Evolutionary conservation across 2,888 invertebrate genomes (phyloP).

Genomic region (Ceratothoa steindachneri): DNA sequence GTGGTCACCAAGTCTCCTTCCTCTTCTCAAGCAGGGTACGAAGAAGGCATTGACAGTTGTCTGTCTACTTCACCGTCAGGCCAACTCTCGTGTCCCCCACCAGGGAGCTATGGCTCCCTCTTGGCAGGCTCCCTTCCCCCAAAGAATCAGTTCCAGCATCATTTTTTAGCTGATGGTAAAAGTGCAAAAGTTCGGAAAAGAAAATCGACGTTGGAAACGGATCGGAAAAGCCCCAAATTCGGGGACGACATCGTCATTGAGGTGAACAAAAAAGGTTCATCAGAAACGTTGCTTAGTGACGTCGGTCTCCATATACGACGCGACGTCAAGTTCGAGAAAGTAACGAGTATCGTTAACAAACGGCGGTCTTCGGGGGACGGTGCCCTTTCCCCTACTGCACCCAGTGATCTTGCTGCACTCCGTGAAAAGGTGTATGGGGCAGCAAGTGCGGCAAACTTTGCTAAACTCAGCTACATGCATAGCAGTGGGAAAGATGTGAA

Average conservation of each 20-base stretch:
- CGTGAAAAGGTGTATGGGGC: conserved; percentile 46
- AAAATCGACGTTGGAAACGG: conserved; percentile 33
- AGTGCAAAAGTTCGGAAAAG: conserved; percentile 45
- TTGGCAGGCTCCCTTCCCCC: conserved; percentile 23
- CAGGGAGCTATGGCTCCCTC: conserved; percentile 34
- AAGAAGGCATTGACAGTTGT: conserved; percentile 8
- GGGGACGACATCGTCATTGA: conserved; percentile 40
- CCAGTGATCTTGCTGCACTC: conserved; percentile 42
- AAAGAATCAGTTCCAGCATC: conserved; percentile 29
- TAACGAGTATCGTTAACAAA: conserved; percentile 33
- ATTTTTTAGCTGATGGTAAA: conserved; percentile 47
- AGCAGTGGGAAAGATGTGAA: conserved; percentile 16
- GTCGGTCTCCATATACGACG: conserved; percentile 15
- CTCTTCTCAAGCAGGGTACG: neutral
- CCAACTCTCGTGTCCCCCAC: conserved; percentile 31
- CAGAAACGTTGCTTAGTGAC: neutral
- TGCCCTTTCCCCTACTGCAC: conserved; percentile 26
- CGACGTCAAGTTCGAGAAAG: conserved; percentile 40
- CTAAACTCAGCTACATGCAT: conserved; percentile 36
- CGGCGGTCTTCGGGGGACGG: conserved; percentile 38
- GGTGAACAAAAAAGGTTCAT: conserved; percentile 24
- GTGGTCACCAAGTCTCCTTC: conserved; percentile 22
- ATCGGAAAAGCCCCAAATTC: conserved; percentile 38
- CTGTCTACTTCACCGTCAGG: conserved; percentile 20
- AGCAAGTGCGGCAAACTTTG: conserved; percentile 40